Evolutionary conservation across 2,888 invertebrate species (phyloP).

Genomic region (Andrena dorsata): DNA sequence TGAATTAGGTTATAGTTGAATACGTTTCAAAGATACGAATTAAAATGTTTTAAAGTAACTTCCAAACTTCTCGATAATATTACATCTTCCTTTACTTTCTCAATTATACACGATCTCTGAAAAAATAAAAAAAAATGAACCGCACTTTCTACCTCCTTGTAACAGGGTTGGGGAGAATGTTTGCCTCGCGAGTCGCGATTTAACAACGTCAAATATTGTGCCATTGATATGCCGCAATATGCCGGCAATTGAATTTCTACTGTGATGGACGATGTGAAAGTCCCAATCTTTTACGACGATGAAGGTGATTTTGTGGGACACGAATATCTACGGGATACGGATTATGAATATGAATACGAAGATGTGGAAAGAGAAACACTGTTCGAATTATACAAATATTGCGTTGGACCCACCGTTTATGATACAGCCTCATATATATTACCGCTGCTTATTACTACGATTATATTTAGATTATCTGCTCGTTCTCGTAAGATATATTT

Average conservation of each 20-base stretch:
- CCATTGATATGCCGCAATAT: slow-evolving; percentile 9
- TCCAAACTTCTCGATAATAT: background rate
- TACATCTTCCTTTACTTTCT: background rate
- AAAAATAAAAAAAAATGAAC: background rate
- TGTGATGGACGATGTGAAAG: slow-evolving; percentile 66
- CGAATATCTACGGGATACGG: slow-evolving; percentile 74
- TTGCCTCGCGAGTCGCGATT: background rate
- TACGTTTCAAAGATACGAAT: background rate
- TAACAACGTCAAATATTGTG: background rate
- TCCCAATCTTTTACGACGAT: slow-evolving; percentile 74
- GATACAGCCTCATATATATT: slow-evolving; percentile 78
- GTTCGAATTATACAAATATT: slow-evolving; percentile 78
- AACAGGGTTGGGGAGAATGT: background rate
- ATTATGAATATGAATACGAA: slow-evolving; percentile 79
- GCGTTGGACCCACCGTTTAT: slow-evolving; percentile 78
- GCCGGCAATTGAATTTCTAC: slow-evolving; percentile 33
- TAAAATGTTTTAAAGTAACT: background rate
- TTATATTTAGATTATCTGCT: slow-evolving; percentile 77
- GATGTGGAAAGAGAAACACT: slow-evolving; percentile 75
- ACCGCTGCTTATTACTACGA: slow-evolving; percentile 76
- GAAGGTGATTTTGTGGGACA: slow-evolving; percentile 75
- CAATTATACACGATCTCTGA: background rate
- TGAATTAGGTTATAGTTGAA: slow-evolving; percentile 1
- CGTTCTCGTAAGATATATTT: slow-evolving; percentile 73
- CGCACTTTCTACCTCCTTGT: background rate